Base-by-base conservation (phyloP, 2,113 vertebrate genomes). In the Calidris pygmaea region DNA sequence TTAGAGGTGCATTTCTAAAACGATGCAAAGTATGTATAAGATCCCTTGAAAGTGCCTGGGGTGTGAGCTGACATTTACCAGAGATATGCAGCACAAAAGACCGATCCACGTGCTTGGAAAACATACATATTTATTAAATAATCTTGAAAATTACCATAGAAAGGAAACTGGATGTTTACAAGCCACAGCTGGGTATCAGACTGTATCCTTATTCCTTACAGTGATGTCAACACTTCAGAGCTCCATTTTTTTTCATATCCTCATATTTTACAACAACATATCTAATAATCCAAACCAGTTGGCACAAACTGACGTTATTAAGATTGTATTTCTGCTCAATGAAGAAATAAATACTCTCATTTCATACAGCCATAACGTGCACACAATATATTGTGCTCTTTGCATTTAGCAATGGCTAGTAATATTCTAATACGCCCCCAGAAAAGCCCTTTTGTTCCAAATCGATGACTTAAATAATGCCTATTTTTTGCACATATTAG, bases 361-460 rank as follows among this genome's bases (percentile, higher is more conserved):
- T 52, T 72, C 73, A 63, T 3, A 45, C 8, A 62, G 70, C 24
- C 6, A 0, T 9, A 79, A 35, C 7, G 4, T 0, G 2, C 41
- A 17, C 4, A 5, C 4, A 53, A 53, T 4, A 35, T 4, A 34
- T 0, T 20, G 32, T 30, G 47, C 26, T 62, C 32, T 62, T 11
- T 5, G 11, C 18, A 52, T 30, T 22, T 21, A 86, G 56, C 52
- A 30, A 32, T 13, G 17, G 67, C 39, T 43, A 87, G 34, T 21
- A 50, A 50, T 15, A 48, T 14, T n/a, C 39, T 32, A 71, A 76
- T 10, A 55, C 2, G 67, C 5, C 11, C 50, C 39, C 62, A 19
- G 20, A 70, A 80, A 93, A 75, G 39, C 37, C 35, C 65, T 56
- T 72, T 72, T 59, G 39, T 66, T 87, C 43, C 66, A 68, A 85